Conservation (phyloP, 2,888 invertebrate genomes). For the Zhuqinia jingwanae region DNA sequence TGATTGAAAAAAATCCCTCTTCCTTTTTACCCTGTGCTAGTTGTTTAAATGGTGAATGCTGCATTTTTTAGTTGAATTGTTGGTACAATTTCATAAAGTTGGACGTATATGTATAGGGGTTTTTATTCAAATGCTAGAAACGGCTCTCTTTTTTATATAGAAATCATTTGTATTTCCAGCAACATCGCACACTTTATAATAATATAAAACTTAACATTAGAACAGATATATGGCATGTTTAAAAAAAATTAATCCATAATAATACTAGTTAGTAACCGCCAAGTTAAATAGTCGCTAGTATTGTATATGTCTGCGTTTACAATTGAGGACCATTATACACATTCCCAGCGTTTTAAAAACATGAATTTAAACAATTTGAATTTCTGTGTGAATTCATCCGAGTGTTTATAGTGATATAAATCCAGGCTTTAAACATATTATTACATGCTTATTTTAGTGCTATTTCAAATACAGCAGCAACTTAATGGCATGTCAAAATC, state of each 20-base stretch:
- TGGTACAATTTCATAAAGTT: no score
- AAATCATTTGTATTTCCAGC: conserved; percentile 15
- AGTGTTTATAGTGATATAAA: neutral
- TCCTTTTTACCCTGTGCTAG: neutral
- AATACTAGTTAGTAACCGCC: neutral
- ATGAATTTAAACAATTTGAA: neutral
- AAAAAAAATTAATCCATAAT: neutral
- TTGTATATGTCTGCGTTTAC: conserved; percentile 34
- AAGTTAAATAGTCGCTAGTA: neutral
- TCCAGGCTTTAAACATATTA: conserved; percentile 18
- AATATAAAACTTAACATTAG: no score
- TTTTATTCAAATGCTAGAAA: no score
- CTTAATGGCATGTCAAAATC: no score
- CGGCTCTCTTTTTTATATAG: neutral
- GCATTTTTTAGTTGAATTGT: no score
- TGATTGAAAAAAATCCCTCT: neutral
- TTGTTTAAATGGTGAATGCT: neutral
- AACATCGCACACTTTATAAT: conserved; percentile 6
- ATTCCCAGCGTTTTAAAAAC: conserved; percentile 41
- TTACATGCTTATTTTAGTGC: no score
- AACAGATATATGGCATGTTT: neutral
- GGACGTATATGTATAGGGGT: no score
- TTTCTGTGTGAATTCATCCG: conserved; percentile 20
- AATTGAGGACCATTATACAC: conserved; percentile 57
- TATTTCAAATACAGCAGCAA: no score